These are phyloP conservation scores for Peromyscus maniculatus DNA, from an alignment of 2,113 vertebrate genomes.

Conservation along the genomic window DNA sequence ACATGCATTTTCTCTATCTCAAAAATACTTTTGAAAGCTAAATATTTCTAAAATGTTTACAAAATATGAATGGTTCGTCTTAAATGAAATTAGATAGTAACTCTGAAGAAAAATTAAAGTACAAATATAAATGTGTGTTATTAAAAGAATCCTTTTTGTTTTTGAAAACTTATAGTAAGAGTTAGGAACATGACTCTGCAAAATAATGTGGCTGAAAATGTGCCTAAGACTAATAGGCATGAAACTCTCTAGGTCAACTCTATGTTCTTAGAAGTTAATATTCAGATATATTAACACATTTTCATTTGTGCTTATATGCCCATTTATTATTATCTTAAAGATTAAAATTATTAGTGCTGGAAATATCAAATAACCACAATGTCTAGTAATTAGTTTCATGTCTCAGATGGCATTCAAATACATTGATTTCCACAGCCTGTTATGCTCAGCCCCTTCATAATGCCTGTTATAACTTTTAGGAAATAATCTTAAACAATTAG, in stretches of 20 bases:
- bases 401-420: not conserved
- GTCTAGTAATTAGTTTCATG: not conserved
- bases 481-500: not conserved
- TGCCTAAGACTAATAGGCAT: not conserved
- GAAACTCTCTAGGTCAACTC: not conserved
- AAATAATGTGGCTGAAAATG: not conserved
- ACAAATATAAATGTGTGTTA: not conserved
- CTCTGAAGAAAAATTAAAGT: not conserved
- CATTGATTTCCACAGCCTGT: not conserved
- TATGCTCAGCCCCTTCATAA: not conserved
- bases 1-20: not conserved
- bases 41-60: slow-evolving; percentile 7
- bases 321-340: not conserved
- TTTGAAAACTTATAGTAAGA: not conserved
- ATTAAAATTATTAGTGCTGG: not conserved
- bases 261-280: not conserved
- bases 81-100: not conserved
- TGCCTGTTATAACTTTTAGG: not conserved
- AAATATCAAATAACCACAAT: not conserved
- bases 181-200: not conserved
- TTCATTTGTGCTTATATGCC: not conserved
- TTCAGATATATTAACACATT: not conserved
- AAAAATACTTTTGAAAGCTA: slow-evolving; percentile 6
- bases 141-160: not conserved
- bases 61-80: not conserved